Percentiles rank a stretch among this genome's conserved stretches.
These are phyloP conservation scores for Taenioides sp. DNA, from an alignment of 2,797 vertebrate species.

Conservation along the genomic window DNA sequence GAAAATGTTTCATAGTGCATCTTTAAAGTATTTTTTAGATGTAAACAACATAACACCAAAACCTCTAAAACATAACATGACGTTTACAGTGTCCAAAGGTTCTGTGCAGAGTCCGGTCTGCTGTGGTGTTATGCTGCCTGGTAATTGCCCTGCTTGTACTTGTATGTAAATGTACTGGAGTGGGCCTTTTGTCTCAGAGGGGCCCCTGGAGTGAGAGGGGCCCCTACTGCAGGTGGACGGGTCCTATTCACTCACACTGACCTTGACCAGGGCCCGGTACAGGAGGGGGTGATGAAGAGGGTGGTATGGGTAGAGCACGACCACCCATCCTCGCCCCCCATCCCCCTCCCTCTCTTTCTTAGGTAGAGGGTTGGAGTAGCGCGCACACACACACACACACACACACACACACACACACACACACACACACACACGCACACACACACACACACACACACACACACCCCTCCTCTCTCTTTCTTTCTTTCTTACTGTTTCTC, in stretches of 20 bases:
- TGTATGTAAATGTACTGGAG: conserved; percentile 4
- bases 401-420: background rate
- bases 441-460: too few relatives aligned
- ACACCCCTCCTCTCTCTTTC: too few relatives aligned
- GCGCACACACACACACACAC: background rate
- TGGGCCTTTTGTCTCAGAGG: conserved; percentile 1
- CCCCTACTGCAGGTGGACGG: conserved; percentile 7
- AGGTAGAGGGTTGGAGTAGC: background rate
- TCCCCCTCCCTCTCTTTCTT: too few relatives aligned
- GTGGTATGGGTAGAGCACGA: background rate
- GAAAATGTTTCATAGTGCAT: too few relatives aligned
- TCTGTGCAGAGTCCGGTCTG: background rate
- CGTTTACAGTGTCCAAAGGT: background rate
- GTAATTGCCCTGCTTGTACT: background rate
- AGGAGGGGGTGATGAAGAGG: background rate
- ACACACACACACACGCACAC: background rate
- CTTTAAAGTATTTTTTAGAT: too few relatives aligned
- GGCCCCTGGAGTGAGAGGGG: background rate
- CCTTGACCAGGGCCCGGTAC: background rate
- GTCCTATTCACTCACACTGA: conserved; percentile 6
- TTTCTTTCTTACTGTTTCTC: too few relatives aligned
- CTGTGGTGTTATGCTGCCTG: background rate
- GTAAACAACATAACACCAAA: background rate
- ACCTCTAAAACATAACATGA: background rate
- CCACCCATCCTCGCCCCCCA: too few relatives aligned